Evolutionary conservation across 2,888 invertebrate genomes (phyloP), one percentile per base, ranked within the genome.

Genomic region (Chironomus tentans): DNA sequence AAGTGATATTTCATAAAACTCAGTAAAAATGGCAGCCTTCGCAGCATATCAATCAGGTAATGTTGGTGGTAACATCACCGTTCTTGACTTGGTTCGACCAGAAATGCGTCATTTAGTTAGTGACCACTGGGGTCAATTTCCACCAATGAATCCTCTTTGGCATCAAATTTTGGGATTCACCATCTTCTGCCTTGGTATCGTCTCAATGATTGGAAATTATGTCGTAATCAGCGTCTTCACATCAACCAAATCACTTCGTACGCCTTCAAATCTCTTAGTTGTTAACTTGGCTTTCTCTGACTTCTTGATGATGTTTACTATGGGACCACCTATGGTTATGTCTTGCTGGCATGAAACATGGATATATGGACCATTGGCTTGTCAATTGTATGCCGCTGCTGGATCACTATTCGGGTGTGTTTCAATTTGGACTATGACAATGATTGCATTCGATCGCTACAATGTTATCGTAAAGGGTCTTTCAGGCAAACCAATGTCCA

Each of bases 231-330:
- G 81, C 69, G 83, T 84, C 77, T 84, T 84, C 77, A 81, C 83
- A 78, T 82, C 83, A 65, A 84, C 84, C 70, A 83, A 83, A 80
- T 81, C 83, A 2, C 78, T 96, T 77, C 90, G 94, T 80, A 95
- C 95, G 48, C 96, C 96, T 69, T 94, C 96, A 78, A 97, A 97
- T 84, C 87, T 97, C 80, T 87, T 96, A 79, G 92, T 97, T 77
- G 91, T 96, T 77, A 97, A 97, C 85, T 87, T 97, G 81, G 96
- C 96, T 48, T 90, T 97, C 83, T 94, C 94, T 76, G 95, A 95
- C 82, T 93, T 95, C 82, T 87, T 91, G 78, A 95, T 95, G 92
- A 95, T 95, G 22, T 85, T 90, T 80, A 84, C 86, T 79, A 92
- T 92, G 92, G 88, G 91, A 80, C 92, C 92, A 72, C 87, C 93